Base-by-base conservation (phyloP, 2,888 invertebrate species). In the Seladonia tumulorum region DNA sequence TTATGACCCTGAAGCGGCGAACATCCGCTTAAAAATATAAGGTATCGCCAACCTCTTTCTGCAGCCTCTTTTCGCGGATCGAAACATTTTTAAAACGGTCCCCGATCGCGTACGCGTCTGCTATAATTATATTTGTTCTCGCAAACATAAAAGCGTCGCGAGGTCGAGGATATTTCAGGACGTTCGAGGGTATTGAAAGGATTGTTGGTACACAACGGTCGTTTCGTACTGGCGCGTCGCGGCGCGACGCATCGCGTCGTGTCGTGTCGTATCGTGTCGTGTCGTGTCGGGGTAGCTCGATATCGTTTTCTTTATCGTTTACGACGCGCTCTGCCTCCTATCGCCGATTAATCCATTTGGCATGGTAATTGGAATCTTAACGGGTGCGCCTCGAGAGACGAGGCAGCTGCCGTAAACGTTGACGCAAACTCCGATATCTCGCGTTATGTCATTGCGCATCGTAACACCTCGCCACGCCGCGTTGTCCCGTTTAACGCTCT, bases 11-110 rank as follows among this genome's bases (percentile, higher is more conserved):
- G 84, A 81, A 85, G 74, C 85, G 81, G 79, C 68, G 80, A 79
- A 82, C 63, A 71, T 83, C 72, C 79, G 81, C 88, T 88, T 88
- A 88, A 89, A 88, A 89, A 89, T 84, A 86, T 70, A 83, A 87
- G 78, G 66, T 53, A 57, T 42, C 49, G 57, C 22, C 63, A 76
- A 72, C 84, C 76, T 68, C 71, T 63, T 76, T 81, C 70, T 85
- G 57, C 45, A 63, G 57, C 70, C 75, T 81, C 82, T 73, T 83
- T 63, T 71, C 74, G 53, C 29, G 66, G 70, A 76, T 80, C 71
- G 63, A 75, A 74, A 75, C 29, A 73, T 76, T 79, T 77, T 79
- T 83, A 85, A 80, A 83, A 83, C 82, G 60, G 78, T 68, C 63
- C 47, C 60, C 77, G 70, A 49, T 81, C 77, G 70, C 73, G 16